Base-by-base conservation (phyloP, 2,888 invertebrate species). In the Trachelus troglodyta region DNA sequence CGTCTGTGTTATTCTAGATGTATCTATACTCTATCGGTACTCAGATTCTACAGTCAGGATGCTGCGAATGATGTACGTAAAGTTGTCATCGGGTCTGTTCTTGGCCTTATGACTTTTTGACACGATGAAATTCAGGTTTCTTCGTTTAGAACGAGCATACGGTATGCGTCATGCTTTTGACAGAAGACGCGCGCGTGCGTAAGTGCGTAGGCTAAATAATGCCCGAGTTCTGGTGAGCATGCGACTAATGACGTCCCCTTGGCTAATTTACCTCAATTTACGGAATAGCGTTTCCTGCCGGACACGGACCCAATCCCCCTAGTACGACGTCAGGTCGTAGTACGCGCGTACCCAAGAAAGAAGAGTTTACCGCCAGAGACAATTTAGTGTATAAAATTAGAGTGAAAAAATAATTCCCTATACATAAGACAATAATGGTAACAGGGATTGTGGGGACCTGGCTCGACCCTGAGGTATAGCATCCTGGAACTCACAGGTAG, bases 221-320 rank as follows among this genome's bases (percentile, higher is more conserved):
- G 81, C 84, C 71, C 79, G 76, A 74, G 79, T 71, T 34, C 74
- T 34, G 33, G 33, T 71, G 33, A 71, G 71, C 31, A 71, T 71
- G 31, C 71, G 12, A 71, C 31, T 71, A 31, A 71, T 71, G 9
- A 71, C 56, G 73, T 78, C 78, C 76, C 73, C 73, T 71, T 69
- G 79, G 79, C 79, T 81, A 89, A 89, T 89, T 89, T 89, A 87
- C 87, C 88, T 89, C 89, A 89, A 89, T 89, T 89, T 89, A 87
- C 87, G 89, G 88, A 89, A 89, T 89, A 88, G 86, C 86, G 89
- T 88, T 89, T 89, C 89, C 89, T 87, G 88, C 81, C 77, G 71
- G 35, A 74, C 33, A 56, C 56, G 23, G 56, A 23, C 56, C 56
- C 23, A 23, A 23, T 56, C 56, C 56, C 23, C 23, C 56, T 56